These are phyloP conservation scores for Hirudinaria manillensis DNA, from an alignment of 2,888 invertebrate genomes.

Conservation along the genomic window DNA sequence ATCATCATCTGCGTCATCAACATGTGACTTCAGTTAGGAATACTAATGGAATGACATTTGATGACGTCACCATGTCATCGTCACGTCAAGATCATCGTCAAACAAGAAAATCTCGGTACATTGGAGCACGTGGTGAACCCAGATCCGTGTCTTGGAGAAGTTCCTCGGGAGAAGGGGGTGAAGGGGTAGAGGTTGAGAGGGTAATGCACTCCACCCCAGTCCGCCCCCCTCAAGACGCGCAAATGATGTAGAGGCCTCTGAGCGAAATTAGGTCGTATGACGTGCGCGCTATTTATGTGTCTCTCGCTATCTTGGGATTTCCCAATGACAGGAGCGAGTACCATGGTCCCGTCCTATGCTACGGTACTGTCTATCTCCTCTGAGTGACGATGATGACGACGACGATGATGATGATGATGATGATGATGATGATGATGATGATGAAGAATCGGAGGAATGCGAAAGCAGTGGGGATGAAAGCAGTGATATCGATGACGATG, in stretches of 20 bases:
- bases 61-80: conserved; percentile 21
- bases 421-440: conserved; percentile 37
- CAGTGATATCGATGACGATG: conserved; percentile 13
- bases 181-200: no score
- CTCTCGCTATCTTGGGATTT: neutral
- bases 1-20: no score
- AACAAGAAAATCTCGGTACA: no score
- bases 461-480: neutral
- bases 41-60: no score
- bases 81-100: neutral
- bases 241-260: conserved; percentile 12
- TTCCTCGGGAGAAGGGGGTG: no score
- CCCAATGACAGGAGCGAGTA: neutral
- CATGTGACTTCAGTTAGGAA: no score
- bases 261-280: conserved; percentile 16
- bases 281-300: conserved; percentile 15
- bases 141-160: no score
- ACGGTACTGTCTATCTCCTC: neutral
- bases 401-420: conserved; percentile 22
- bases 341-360: neutral
- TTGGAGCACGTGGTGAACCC: no score
- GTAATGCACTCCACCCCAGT: no score
- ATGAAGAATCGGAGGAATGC: neutral
- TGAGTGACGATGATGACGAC: neutral
- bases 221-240: neutral